phyloP scores from a whole-genome alignment of 2,797 vertebrate species.

The Delichon dasypus region DNA sequence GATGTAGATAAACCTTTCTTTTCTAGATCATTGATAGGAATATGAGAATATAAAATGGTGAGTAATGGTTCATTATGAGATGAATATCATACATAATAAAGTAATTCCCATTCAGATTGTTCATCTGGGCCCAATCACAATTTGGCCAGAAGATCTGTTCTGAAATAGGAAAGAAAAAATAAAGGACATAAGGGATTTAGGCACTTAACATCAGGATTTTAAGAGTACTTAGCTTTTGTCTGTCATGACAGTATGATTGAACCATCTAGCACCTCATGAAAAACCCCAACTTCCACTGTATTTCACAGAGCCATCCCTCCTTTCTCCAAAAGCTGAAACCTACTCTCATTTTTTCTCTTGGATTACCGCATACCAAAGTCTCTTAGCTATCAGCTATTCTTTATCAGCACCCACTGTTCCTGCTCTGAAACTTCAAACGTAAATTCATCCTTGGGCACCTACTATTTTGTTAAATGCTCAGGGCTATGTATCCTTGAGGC shows the following conservation, averaged over 20 bases:
- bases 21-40: constrained; percentile 52
- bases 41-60: constrained; percentile 47
- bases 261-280: background rate
- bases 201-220: background rate
- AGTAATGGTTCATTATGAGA: constrained; percentile 50
- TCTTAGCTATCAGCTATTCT: background rate
- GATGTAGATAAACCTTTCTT: constrained; percentile 40
- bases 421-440: background rate
- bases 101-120: constrained; percentile 53
- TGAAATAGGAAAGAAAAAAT: background rate
- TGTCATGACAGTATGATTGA: background rate
- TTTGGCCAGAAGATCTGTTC: constrained; percentile 39
- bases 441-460: background rate
- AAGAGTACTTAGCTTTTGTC: constrained; percentile 1
- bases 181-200: background rate
- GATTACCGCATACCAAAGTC: background rate
- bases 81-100: constrained; percentile 44
- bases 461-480: background rate
- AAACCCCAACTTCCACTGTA: background rate
- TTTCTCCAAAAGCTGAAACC: background rate
- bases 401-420: background rate
- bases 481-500: background rate
- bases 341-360: background rate
- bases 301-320: background rate
- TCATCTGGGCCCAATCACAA: constrained; percentile 50